Base-by-base conservation (phyloP, 2,888 invertebrate species). In the Vanessa cardui region DNA sequence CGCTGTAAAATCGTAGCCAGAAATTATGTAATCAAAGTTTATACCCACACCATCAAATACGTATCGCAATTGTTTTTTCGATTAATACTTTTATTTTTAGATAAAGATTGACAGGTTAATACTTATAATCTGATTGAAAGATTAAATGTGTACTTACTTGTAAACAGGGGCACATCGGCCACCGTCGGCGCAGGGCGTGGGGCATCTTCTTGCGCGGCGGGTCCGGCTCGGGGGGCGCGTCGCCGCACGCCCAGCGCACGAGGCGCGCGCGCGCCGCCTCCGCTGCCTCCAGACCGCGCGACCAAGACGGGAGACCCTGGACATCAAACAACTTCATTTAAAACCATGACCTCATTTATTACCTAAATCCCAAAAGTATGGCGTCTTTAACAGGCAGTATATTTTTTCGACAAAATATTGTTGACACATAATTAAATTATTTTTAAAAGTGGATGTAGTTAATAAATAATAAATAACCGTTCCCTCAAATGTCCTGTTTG, bases 131-230 rank as follows among this genome's bases (percentile, higher is more conserved):
- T 45, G 21, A 39, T 68, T 33, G 49, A 56, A 54, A 60, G 26
- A 59, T 21, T 26, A 3, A 15, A 9, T 16, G 9, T 12, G 15
- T 33, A 65, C 90, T 93, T 84, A 97, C 97, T 94, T 97, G 96
- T 74, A 97, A 92, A 83, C 97, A 97, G 80, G 97, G 97, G 94
- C 97, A 97, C 94, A 94, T 90, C 79, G 94, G 94, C 94, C 94
- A 94, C 81, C 95, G 93, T 79, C 94, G 93, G 72, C 95, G 92
- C 79, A 95, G 92, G 82, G 94, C 94, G 93, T 96, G 95, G 84
- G 96, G 96, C 96, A 96, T 95, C 90, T 94, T 94, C 89, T 94
- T 94, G 72, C 94, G 90, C 76, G 94, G 94, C 72, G 94, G 90
- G 80, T 94, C 94, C 78, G 94, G 92, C 88, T 93, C 93, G 80